phyloP scores from a whole-genome alignment of 2,797 vertebrate species.

The Rhincodon typus region DNA sequence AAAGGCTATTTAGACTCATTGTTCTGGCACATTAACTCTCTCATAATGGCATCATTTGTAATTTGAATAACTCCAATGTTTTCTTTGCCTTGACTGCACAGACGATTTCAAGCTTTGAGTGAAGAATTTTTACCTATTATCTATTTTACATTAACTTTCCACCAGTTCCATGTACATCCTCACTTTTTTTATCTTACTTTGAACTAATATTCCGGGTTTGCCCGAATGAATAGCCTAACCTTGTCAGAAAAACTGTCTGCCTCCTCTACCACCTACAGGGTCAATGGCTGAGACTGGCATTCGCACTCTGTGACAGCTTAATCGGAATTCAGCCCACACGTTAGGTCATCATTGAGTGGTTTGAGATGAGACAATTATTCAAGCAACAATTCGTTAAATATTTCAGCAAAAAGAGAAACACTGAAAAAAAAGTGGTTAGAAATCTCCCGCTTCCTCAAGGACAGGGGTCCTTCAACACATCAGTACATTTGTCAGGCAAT shows the following conservation, averaged over 20 bases:
- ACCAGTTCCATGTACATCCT: neutral
- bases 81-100: neutral
- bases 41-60: neutral
- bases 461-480: slow-evolving; percentile 7
- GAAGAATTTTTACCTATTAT: neutral
- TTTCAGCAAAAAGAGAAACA: neutral
- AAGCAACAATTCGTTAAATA: neutral
- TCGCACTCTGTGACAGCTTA: neutral
- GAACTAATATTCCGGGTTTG: neutral
- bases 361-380: neutral
- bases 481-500: slow-evolving; percentile 10
- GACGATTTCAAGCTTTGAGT: neutral
- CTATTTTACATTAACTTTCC: neutral
- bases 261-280: neutral
- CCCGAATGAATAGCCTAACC: neutral
- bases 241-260: neutral
- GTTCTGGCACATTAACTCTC: neutral
- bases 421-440: neutral
- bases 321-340: neutral
- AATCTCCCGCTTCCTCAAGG: neutral
- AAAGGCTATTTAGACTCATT: neutral
- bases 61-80: neutral
- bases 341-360: neutral
- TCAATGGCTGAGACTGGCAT: neutral
- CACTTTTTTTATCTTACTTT: neutral